A percentile compares a stretch with the other conserved stretches of the same genome.
phyloP scores from a whole-genome alignment of 1,140 invertebrate genomes.

The Pachyrhynchus sulphureomaculatus region DNA sequence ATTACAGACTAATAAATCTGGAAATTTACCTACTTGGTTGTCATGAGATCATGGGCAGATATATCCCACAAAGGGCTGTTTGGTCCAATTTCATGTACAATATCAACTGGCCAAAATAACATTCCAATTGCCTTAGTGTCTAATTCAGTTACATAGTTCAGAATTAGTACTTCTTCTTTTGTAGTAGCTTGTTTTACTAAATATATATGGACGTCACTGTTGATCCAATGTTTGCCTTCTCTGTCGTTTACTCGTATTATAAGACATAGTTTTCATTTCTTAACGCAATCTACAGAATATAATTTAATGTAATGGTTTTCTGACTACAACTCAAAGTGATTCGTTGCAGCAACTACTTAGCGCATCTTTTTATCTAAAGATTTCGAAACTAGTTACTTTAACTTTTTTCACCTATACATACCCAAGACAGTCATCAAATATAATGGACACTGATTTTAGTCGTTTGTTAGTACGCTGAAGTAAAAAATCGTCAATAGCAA shows the following conservation, averaged over 20 bases:
- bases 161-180: constrained; percentile 36
- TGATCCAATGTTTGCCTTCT: constrained; percentile 57
- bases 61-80: constrained; percentile 58
- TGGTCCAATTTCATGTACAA: constrained; percentile 60
- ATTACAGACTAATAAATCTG: no score
- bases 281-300: constrained; percentile 54
- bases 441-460: no score
- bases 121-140: constrained; percentile 45
- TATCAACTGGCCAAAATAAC: constrained; percentile 62
- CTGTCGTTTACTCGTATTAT: constrained; percentile 62
- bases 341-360: no score
- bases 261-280: constrained; percentile 59
- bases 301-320: no score
- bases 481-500: no score
- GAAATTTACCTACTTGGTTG: constrained; percentile 49
- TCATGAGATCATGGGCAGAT: constrained; percentile 56
- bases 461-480: no score
- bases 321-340: no score
- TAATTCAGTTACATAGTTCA: constrained; percentile 35
- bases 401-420: no score
- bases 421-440: no score
- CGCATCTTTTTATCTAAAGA: no score
- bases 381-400: no score
- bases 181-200: constrained; percentile 49
- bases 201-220: constrained; percentile 59